Evolutionary conservation across 2,113 vertebrate species (phyloP).

Genomic region (Atlantisia rogersi): DNA sequence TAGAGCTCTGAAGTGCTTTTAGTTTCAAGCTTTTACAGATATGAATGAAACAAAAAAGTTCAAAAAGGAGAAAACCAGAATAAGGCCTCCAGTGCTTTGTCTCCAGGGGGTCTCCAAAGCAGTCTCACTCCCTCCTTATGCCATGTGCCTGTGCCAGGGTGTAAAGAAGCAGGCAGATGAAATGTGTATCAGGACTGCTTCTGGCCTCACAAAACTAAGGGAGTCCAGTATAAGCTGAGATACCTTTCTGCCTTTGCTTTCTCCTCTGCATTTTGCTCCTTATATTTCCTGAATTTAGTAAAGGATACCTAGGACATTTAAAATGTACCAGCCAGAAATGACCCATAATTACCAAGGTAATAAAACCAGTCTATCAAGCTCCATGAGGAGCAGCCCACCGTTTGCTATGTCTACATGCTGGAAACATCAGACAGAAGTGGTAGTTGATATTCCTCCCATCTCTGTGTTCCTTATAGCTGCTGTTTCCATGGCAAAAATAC

Average conservation of each 20-base stretch:
- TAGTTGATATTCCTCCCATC: not conserved
- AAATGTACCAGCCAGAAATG: not conserved
- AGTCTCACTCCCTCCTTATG: not conserved
- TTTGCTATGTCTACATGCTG: not conserved
- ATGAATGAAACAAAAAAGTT: not conserved
- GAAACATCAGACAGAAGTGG: not conserved
- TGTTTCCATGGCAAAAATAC: conserved; percentile 58
- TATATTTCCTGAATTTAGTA: not conserved
- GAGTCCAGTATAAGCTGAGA: not conserved
- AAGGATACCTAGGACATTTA: not conserved
- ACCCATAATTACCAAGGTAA: not conserved
- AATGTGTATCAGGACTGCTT: not conserved
- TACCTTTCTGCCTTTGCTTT: not conserved
- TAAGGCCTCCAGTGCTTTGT: not conserved
- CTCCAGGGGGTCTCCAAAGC: not conserved
- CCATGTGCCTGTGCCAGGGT: not conserved
- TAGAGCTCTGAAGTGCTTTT: not conserved
- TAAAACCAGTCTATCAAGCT: not conserved
- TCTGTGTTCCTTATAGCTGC: conserved; percentile 5
- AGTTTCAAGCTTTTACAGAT: not conserved
- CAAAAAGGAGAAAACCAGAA: not conserved
- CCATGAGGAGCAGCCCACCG: not conserved
- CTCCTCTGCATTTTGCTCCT: not conserved
- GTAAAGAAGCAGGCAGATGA: not conserved
- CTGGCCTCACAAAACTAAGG: not conserved